Conservation (phyloP, 2,113 vertebrate species). For the human region DNA sequence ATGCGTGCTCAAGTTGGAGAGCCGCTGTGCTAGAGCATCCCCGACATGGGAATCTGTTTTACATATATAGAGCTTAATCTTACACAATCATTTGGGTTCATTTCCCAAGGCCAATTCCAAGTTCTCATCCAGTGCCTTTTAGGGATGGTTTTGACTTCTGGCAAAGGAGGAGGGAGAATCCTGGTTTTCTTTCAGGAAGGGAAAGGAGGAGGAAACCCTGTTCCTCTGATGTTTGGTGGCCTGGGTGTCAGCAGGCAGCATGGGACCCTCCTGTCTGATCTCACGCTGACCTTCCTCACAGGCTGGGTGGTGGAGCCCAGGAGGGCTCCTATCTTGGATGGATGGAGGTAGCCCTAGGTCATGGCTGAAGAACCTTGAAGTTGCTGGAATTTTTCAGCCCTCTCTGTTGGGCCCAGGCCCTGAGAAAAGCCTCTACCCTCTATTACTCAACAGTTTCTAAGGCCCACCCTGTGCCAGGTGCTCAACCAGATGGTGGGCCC, state of each 20-base stretch:
- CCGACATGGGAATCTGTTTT: not conserved
- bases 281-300: not conserved
- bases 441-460: not conserved
- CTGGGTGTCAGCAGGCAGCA: not conserved
- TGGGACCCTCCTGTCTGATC: not conserved
- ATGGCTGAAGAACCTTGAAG: not conserved
- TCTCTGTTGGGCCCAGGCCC: not conserved
- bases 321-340: not conserved
- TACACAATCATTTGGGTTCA: not conserved
- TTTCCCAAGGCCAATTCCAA: not conserved
- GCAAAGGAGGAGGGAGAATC: not conserved
- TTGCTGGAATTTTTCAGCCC: not conserved
- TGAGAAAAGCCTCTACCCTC: not conserved
- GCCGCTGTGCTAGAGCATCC: not conserved
- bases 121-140: not conserved
- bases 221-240: not conserved
- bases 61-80: not conserved
- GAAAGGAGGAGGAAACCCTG: accelerated
- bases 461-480: not conserved
- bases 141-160: not conserved
- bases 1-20: not conserved
- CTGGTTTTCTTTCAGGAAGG: not conserved
- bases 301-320: not conserved
- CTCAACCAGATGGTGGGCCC: not conserved
- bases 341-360: not conserved